Evolutionary conservation across 2,888 invertebrate species (phyloP), one percentile per base, ranked within the genome.

Genomic region (Andrena trimmerana): DNA sequence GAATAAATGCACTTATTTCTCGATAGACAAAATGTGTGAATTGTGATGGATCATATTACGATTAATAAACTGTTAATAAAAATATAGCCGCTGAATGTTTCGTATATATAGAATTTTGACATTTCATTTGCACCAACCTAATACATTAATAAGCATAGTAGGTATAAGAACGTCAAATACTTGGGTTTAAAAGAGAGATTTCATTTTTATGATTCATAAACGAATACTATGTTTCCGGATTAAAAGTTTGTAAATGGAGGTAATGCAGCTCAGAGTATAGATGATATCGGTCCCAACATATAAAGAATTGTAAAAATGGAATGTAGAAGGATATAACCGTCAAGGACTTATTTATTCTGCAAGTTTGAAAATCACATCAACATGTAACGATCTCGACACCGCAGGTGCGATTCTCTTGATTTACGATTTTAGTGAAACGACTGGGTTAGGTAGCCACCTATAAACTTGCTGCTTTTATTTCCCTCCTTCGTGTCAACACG

Each of bases 401-500:
- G 78, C 70, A 77, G 66, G 68, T 75, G 85, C 85, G 86, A 89
- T 90, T 88, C 86, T 67, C 78, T 83, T 92, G 90, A 92, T 92
- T 90, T 91, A 90, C 89, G 90, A 90, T 91, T 90, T 89, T 81
- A 70, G 83, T 85, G 84, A 89, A 90, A 91, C 88, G 86, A 88
- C 84, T 86, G 81, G 77, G 78, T 86, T 82, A 79, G 81, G 83
- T 78, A 81, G 77, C 85, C 72, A 70, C 82, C 80, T 78, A 84
- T 86, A 89, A 88, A 87, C 79, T 78, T 74, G 75, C 80, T 69
- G 81, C 86, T 92, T 91, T 91, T 90, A 91, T 91, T 91, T 88
- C 85, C 88, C 90, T 87, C 87, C 75, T 89, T 91, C 91, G 90
- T 91, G 92, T 92, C 92, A 91, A 89, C 91, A 89, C 88, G 87